Evolutionary conservation across 2,113 vertebrate genomes (phyloP), one percentile per base, ranked within the genome.

Genomic region (Tautogolabrus adspersus): DNA sequence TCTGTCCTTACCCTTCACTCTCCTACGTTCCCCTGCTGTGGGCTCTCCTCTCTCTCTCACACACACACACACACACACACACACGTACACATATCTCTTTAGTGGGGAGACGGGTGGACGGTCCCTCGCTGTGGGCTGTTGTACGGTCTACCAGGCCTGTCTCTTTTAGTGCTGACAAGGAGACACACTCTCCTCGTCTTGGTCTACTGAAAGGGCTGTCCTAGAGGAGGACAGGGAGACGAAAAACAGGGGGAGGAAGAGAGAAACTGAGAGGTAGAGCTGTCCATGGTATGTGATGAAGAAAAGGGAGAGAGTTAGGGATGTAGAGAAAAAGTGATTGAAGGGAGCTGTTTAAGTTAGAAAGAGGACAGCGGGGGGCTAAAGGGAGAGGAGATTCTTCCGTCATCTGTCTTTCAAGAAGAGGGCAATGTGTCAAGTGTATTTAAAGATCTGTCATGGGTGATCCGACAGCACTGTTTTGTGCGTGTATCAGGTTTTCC

Each of bases 111-210:
- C 7, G 58, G 42, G 26, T 72, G 59, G 66, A 68, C 63, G 60
- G 76, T 70, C 63, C 23, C 75, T 82, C 7, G 10, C 82, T 68
- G 21, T 59, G 52, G 57, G 55, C 64, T 56, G 26, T 57, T 60
- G 72, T 69, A 76, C 54, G 83, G 38, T 71, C 82, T 74, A 86
- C 64, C 77, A 73, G 54, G 60, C 70, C 51, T 58, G 79, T 86
- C 77, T 85, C 62, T 66, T 67, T 84, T 79, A 74, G 61, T 72
- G 57, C 77, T 61, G 63, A 71, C 73, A 80, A 61, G 76, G 68
- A 79, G 69, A 54, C 69, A 58, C 65, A 30, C 47, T 75, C 5
- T 19, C 13, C 51, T 47, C 15, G 49, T 68, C 63, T 66, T 67
- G 72, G 73, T 63, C 68, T 57, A 18, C 64, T 6, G 62, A 72